A percentile compares a stretch with the other conserved stretches of the same genome.
Conservation (phyloP, 1,140 invertebrate species). For the Megalonaias nervosa region DNA sequence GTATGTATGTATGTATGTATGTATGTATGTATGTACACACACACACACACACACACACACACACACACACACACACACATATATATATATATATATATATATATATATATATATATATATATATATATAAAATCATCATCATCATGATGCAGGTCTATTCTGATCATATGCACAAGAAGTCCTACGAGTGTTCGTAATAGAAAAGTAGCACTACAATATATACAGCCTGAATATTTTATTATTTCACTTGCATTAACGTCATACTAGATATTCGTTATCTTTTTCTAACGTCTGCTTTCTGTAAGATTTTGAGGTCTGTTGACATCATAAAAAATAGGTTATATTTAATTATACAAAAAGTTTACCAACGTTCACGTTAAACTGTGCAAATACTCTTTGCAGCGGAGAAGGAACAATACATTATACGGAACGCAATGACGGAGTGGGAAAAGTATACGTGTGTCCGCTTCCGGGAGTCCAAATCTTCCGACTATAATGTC, state of each 20-base stretch:
- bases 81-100: no score
- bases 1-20: no score
- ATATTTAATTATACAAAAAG: neutral
- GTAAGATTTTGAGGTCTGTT: neutral
- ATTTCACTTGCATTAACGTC: neutral
- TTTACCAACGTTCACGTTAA: neutral
- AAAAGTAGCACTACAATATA: neutral
- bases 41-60: no score
- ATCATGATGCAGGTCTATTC: no score
- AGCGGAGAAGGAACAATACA: slow-evolving; percentile 58
- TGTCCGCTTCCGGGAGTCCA: slow-evolving; percentile 53
- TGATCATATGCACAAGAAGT: no score
- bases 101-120: no score
- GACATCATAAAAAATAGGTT: neutral
- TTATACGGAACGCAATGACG: slow-evolving; percentile 60
- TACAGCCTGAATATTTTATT: neutral
- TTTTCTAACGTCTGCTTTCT: neutral
- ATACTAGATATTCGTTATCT: neutral
- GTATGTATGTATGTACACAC: no score
- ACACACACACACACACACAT: no score
- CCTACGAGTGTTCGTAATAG: no score
- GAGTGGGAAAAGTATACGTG: slow-evolving; percentile 68
- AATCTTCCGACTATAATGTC: slow-evolving; percentile 46
- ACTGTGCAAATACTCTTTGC: slow-evolving; percentile 2
- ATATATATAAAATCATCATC: no score